Percentiles rank a stretch among this genome's conserved stretches.
Conservation (phyloP, 2,797 vertebrate genomes). For the Catamblyrhynchus diadema region DNA sequence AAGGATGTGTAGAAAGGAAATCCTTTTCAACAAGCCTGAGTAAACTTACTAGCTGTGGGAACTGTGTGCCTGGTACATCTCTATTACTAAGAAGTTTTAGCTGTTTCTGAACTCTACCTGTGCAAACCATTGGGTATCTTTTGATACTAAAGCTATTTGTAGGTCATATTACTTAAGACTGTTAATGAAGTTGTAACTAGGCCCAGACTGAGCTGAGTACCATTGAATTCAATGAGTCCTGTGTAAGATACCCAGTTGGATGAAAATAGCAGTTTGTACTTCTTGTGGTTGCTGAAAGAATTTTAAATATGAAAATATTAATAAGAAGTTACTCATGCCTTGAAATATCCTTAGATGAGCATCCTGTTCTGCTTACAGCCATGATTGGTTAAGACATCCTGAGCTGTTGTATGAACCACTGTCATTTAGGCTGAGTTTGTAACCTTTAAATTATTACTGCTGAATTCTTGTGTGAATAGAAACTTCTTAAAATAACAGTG, state of each 20-base stretch:
- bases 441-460: background rate
- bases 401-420: fast-evolving
- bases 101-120: background rate
- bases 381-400: background rate
- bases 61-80: background rate
- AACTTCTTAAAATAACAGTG: background rate
- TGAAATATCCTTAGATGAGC: background rate
- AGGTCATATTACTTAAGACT: background rate
- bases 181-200: background rate
- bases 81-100: background rate
- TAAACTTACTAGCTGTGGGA: background rate
- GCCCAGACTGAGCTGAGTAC: background rate
- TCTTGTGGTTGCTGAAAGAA: background rate
- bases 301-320: background rate
- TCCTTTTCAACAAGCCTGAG: background rate
- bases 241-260: background rate
- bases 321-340: background rate
- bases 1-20: background rate
- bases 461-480: background rate
- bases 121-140: background rate
- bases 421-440: background rate
- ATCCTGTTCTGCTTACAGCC: background rate
- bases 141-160: background rate
- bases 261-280: background rate
- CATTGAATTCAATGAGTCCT: background rate